Evolutionary conservation across 1,140 invertebrate genomes (phyloP).

Genomic region (Diorhabda sublineata): DNA sequence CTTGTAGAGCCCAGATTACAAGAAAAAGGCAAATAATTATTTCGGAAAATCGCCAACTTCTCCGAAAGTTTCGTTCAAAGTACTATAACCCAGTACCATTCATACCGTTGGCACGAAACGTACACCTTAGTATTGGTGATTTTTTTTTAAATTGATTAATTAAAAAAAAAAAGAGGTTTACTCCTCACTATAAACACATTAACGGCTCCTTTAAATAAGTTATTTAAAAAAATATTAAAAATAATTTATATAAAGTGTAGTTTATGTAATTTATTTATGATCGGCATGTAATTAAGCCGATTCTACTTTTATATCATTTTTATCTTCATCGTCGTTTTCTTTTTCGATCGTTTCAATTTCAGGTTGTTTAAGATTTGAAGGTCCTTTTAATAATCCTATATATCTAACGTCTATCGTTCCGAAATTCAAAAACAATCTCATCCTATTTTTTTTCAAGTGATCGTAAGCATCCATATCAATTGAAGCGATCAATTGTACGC

Average conservation of each 20-base stretch:
- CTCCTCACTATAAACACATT: neutral
- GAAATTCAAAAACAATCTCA: slow-evolving; percentile 9
- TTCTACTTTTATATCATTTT: no score
- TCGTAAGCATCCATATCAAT: slow-evolving; percentile 2
- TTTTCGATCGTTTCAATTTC: neutral
- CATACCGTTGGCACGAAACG: slow-evolving; percentile 14
- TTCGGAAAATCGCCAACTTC: neutral
- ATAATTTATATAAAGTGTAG: no score
- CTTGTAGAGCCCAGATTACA: slow-evolving; percentile 7
- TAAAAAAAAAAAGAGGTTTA: slow-evolving; percentile 7
- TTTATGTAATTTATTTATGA: no score
- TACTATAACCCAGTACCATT: slow-evolving; percentile 14
- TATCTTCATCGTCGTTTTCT: no score
- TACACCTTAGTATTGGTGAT: slow-evolving; percentile 16
- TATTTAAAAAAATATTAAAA: no score
- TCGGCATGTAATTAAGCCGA: no score
- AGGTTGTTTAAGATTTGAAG: neutral
- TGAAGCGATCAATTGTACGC: neutral
- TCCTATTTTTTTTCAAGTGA: slow-evolving; percentile 3
- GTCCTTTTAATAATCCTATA: neutral
- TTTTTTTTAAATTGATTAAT: neutral
- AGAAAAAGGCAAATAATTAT: slow-evolving; percentile 3
- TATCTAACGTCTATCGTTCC: slow-evolving; percentile 6
- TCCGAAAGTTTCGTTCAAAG: slow-evolving; percentile 10
- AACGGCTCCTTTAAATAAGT: no score